Evolutionary conservation across 2,113 vertebrate species (phyloP), one percentile per base, ranked within the genome.

Genomic region (Phainopepla nitens): DNA sequence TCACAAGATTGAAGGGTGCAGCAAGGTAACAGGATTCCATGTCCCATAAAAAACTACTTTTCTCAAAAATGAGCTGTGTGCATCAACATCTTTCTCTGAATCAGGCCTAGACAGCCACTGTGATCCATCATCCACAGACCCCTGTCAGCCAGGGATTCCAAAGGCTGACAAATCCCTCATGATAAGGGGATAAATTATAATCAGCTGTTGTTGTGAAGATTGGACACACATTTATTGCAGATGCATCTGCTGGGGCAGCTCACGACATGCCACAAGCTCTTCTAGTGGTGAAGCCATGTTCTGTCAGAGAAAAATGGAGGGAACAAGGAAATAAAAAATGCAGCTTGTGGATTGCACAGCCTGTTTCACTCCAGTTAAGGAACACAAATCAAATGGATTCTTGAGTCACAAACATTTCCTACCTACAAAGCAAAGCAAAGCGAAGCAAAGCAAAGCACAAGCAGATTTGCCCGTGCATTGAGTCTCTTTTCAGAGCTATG

Each of bases 131-230:
- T 13, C 73, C 69, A 45, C 3, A 4, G 88, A 66, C 11, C 14
- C 25, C 60, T 75, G 47, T 33, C 13, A 6, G 49, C 36, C 56
- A 39, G 82, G 22, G 70, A 78, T 90, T 86, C 79, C 75, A 65
- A 39, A 64, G 49, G 35, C 60, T 86, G 90, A 82, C 86, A 96
- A 92, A 90, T 83, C 79, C 72, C 57, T 68, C 61, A 3, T 8
- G 88, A 89, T 87, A 89, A 31, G 36, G 88, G 80, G 83, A 96
- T 89, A 87, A 96, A 92, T 60, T 31, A 23, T 47, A 82, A 94
- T 92, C 90, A 86, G 80, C 86, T 96, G 64, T 18, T 56, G 49
- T 42, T 75, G 45, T 5, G 1, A 53, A 72, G 88, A 68, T 65
- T 72, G 71, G 76, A 66, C 57, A 79, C 82, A 79, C 36, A 31